A percentile compares a stretch with the other conserved stretches of the same genome.
Evolutionary conservation across 2,888 invertebrate species (phyloP).

Genomic region (Drosophila quinaria): DNA sequence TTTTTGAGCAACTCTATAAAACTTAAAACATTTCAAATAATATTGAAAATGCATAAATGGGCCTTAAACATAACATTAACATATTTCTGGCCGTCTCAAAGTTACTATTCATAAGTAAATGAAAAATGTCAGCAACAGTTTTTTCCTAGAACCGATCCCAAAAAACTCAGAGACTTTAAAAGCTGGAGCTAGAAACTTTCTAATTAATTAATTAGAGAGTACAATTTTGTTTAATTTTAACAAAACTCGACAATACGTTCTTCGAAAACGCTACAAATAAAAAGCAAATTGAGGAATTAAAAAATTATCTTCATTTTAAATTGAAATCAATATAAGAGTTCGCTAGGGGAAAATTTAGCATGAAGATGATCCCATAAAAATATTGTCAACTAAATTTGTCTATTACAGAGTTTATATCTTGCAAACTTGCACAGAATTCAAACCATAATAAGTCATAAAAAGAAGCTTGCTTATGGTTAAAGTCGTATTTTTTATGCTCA

Average conservation of each 20-base stretch:
- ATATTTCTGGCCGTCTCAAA: no score
- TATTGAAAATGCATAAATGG: no score
- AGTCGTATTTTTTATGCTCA: conserved; percentile 12
- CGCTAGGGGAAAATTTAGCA: neutral
- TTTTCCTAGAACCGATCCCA: no score
- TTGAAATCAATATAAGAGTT: neutral
- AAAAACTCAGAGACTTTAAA: neutral
- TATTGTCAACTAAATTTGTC: neutral
- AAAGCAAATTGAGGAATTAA: no score
- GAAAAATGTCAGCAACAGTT: no score
- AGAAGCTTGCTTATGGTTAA: neutral
- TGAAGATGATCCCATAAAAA: neutral
- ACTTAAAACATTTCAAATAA: no score
- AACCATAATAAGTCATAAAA: conserved; percentile 5
- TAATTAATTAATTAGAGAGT: neutral
- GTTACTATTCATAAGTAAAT: no score
- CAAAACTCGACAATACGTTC: neutral
- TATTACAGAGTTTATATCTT: neutral
- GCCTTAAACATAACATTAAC: no score
- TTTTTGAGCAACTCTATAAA: no score
- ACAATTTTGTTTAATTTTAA: neutral
- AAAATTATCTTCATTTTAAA: no score
- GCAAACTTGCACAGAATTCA: neutral
- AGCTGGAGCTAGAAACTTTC: neutral
- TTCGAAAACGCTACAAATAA: no score